Conservation (phyloP, 2,113 vertebrate species). For the Heteronetta atricapilla region DNA sequence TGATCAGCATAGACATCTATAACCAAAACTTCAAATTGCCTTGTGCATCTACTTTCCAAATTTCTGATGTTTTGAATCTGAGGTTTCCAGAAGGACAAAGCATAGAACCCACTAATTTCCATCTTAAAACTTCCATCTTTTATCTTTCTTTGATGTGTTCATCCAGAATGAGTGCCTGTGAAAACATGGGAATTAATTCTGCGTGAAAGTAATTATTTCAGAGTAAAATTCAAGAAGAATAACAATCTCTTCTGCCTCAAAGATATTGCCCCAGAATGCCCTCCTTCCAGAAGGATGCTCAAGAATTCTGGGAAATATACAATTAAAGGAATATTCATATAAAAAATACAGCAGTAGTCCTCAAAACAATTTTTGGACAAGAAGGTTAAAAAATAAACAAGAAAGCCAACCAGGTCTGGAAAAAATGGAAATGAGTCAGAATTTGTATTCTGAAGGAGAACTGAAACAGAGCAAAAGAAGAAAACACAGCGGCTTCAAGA, state of each 20-base stretch:
- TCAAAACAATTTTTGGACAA: not conserved
- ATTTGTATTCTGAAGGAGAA: conserved; percentile 58
- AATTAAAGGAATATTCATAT: not conserved
- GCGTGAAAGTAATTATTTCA: not conserved
- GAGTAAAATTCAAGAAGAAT: not conserved
- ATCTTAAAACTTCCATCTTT: not conserved
- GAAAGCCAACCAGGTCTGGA: conserved; percentile 8
- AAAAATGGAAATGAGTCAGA: conserved; percentile 63
- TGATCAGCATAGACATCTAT: not conserved
- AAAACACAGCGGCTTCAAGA: conserved; percentile 28
- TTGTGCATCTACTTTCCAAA: not conserved
- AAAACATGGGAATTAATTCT: conserved; percentile 3
- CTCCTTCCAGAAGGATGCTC: not conserved
- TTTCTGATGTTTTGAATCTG: not conserved
- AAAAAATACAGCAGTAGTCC: not conserved
- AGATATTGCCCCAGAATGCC: not conserved
- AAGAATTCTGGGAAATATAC: not conserved
- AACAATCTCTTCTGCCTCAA: not conserved
- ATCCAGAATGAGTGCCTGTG: not conserved
- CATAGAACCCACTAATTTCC: not conserved
- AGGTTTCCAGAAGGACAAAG: conserved; percentile 3
- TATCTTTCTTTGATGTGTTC: not conserved
- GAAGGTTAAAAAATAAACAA: not conserved
- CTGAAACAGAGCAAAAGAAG: conserved; percentile 31
- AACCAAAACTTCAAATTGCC: not conserved